phyloP scores from a whole-genome alignment of 2,888 invertebrate genomes.

The Eulithis testata region DNA sequence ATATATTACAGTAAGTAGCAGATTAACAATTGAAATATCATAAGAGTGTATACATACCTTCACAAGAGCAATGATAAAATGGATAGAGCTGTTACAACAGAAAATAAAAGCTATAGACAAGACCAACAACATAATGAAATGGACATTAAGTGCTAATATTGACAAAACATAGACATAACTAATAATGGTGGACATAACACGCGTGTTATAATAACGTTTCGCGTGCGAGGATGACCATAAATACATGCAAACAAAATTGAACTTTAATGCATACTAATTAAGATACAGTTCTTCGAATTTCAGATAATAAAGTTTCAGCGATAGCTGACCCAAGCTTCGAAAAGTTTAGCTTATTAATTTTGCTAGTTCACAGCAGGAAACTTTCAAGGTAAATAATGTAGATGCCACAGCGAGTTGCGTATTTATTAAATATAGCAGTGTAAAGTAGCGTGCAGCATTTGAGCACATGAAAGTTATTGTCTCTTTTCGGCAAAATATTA shows the following conservation, averaged over 20 bases:
- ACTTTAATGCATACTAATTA: constrained; percentile 23
- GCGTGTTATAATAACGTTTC: constrained; percentile 42
- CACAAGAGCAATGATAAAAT: constrained; percentile 8
- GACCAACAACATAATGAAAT: constrained; percentile 36
- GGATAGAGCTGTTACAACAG: constrained; percentile 7
- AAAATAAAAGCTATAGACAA: constrained; percentile 22
- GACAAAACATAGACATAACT: constrained; percentile 32
- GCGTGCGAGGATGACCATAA: constrained; percentile 22
- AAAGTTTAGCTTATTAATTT: constrained; percentile 26
- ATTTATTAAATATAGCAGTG: not conserved
- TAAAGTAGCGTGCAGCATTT: constrained; percentile 2
- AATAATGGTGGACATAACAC: constrained; percentile 44
- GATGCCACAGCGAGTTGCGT: not conserved
- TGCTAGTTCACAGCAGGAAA: constrained; percentile 28
- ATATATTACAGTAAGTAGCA: not conserved
- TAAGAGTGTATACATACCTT: not conserved
- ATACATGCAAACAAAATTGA: constrained; percentile 25
- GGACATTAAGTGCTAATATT: constrained; percentile 38
- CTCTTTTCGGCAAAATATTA: too few relatives aligned
- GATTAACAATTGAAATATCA: not conserved
- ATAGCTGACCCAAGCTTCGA: constrained; percentile 45
- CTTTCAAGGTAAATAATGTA: constrained; percentile 7
- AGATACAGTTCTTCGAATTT: constrained; percentile 16
- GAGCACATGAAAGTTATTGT: not conserved
- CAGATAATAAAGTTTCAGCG: constrained; percentile 18